Conservation (phyloP, 2,888 invertebrate genomes). For the Sipunculus nudus region DNA sequence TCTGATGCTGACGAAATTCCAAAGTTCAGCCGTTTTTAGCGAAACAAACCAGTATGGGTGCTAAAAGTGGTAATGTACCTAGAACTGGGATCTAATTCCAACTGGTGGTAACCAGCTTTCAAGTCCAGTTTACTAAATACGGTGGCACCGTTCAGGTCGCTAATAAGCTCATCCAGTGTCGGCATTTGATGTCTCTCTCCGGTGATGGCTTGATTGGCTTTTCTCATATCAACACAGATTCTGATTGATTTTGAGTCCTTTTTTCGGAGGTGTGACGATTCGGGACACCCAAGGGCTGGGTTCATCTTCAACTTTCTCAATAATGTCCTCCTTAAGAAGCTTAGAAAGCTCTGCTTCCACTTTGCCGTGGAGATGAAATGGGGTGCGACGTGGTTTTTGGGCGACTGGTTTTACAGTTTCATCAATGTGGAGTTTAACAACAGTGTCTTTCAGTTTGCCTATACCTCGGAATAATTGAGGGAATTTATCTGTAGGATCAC, state of each 20-base stretch:
- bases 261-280: conserved; percentile 5
- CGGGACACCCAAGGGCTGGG: conserved; percentile 22
- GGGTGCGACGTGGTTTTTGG: background rate
- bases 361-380: background rate
- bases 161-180: conserved; percentile 12
- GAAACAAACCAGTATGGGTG: conserved; percentile 23
- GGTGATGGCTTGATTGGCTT: conserved; percentile 39
- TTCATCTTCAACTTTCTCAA: conserved; percentile 9
- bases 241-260: conserved; percentile 33
- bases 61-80: conserved; percentile 34
- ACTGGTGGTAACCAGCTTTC: conserved; percentile 13
- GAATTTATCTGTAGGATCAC: too few species aligned
- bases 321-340: conserved; percentile 7
- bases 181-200: conserved; percentile 9
- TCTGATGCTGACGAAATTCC: conserved; percentile 21
- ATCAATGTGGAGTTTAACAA: conserved; percentile 4
- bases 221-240: conserved; percentile 44
- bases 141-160: conserved; percentile 20
- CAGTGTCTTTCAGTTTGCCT: conserved; percentile 10
- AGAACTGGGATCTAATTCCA: conserved; percentile 11
- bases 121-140: conserved; percentile 15
- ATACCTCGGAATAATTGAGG: conserved; percentile 4
- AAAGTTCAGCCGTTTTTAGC: conserved; percentile 31
- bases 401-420: conserved; percentile 4
- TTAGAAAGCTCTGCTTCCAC: conserved; percentile 5